phyloP scores from a whole-genome alignment of 2,797 vertebrate genomes.

The Pipistrellus nathusii region DNA sequence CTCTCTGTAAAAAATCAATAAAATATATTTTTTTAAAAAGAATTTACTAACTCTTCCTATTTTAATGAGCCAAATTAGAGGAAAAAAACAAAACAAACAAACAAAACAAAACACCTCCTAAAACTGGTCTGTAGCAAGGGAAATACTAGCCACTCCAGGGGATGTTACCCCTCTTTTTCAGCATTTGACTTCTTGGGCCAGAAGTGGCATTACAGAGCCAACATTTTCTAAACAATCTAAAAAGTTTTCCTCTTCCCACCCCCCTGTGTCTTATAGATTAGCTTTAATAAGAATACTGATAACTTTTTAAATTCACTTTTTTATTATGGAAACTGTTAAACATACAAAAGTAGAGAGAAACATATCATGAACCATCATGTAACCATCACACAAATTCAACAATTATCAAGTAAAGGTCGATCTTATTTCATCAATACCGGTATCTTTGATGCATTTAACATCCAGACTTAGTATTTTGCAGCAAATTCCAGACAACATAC shows the following conservation, averaged over 20 bases:
- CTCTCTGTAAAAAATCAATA: too few relatives aligned
- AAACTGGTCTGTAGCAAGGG: not conserved
- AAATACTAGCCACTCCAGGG: not conserved
- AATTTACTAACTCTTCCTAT: slow-evolving; percentile 6
- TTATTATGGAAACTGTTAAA: slow-evolving; percentile 76
- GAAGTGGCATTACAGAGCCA: slow-evolving; percentile 6
- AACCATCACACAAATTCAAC: slow-evolving; percentile 47
- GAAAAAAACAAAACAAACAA: not conserved
- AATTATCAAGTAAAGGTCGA: slow-evolving; percentile 54
- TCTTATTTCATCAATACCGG: not conserved
- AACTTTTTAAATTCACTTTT: slow-evolving; percentile 62
- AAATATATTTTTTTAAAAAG: too few relatives aligned
- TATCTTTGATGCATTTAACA: slow-evolving; percentile 21
- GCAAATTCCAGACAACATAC: slow-evolving; percentile 60
- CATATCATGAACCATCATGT: slow-evolving; percentile 54
- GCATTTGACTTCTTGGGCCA: not conserved
- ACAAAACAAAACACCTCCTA: not conserved
- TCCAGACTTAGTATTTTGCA: slow-evolving; percentile 35
- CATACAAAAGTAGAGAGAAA: slow-evolving; percentile 73
- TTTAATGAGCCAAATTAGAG: slow-evolving; percentile 41
- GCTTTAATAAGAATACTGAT: slow-evolving; percentile 40
- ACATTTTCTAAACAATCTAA: slow-evolving; percentile 40
- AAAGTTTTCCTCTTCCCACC: not conserved
- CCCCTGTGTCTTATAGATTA: not conserved
- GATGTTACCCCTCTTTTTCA: slow-evolving; percentile 14